These are phyloP conservation scores for Plagodis dolabraria DNA, from an alignment of 2,888 invertebrate species.

Conservation along the genomic window DNA sequence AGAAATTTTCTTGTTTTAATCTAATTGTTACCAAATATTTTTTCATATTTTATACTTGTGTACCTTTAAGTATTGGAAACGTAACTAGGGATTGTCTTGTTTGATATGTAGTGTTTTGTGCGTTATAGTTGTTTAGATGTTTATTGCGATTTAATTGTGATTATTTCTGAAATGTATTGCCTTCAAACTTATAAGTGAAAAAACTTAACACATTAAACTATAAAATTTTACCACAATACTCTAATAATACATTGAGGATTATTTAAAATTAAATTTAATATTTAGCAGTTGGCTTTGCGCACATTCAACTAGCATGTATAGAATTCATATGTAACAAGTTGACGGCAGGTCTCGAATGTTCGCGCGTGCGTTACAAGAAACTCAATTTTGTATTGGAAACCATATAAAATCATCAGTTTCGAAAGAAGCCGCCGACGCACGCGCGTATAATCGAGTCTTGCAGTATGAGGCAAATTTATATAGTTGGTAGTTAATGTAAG, in stretches of 20 bases:
- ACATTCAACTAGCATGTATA: slow-evolving; percentile 7
- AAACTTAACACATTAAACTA: slow-evolving; percentile 13
- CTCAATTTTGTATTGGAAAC: slow-evolving; percentile 29
- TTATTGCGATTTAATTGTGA: slow-evolving; percentile 13
- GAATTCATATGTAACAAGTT: slow-evolving; percentile 1
- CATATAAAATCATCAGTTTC: slow-evolving; percentile 26
- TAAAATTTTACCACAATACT: slow-evolving; percentile 16
- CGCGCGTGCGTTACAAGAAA: slow-evolving; percentile 18
- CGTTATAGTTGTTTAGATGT: slow-evolving; percentile 11
- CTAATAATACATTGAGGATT: background rate
- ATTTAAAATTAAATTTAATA: background rate
- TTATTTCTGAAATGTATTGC: slow-evolving; percentile 7
- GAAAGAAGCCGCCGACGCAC: slow-evolving; percentile 14
- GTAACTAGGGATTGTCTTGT: slow-evolving; percentile 12
- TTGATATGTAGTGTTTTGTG: slow-evolving; percentile 11
- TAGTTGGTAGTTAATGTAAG: slow-evolving; percentile 53
- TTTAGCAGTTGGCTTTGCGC: slow-evolving; percentile 5
- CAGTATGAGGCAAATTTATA: slow-evolving; percentile 30
- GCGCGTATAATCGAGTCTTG: slow-evolving; percentile 2
- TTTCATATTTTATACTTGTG: slow-evolving; percentile 64
- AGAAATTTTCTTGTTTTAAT: slow-evolving; percentile 48
- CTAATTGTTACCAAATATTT: slow-evolving; percentile 84
- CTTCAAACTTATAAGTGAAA: slow-evolving; percentile 6
- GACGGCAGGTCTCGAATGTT: background rate
- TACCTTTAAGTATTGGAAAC: slow-evolving; percentile 29